Base-by-base conservation (phyloP, 1,140 invertebrate genomes). In the Phortica variegata region DNA sequence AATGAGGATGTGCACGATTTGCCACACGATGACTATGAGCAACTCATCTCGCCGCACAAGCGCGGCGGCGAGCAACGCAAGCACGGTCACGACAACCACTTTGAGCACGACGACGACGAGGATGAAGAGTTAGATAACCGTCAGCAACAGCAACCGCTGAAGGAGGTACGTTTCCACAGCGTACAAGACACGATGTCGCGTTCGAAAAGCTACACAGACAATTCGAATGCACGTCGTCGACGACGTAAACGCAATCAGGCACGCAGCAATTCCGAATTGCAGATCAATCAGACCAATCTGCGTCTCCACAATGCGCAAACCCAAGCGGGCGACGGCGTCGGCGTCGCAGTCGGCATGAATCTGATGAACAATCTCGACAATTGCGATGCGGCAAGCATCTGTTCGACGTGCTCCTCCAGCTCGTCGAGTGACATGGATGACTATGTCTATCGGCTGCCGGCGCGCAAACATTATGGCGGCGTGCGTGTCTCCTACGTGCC, bases 401-500 rank as follows among this genome's bases (percentile, higher is more conserved):
- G 91, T 75, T 92, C 89, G 43, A 93, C 91, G 0, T 93, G 91
- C 61, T 92, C 89, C 1, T 90, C 88, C 3, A 90, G 88, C 10
- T 73, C 70, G 1, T 75, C 73, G 13, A 90, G 89, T 13, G 90
- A 89, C 23, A 89, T 90, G 50, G 90, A 91, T 33, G 84, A 89
- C 26, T 86, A 89, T 51, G 88, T 88, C 16, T 92, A 93, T 72
- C 81, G 88, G 9, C 73, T 93, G 33, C 90, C 90, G 2, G 85
- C 87, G 6, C 79, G 89, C 54, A 78, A 87, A 62, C 88, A 90
- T 3, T 93, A 91, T 62, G 89, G 90, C 10, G 89, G 89, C 29
- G 90, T 92, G 2, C 75, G 90, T 36, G 90, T 92, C 50, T 90
- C 89, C 4, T 94, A 93, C 76, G 90, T 94, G 47, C 90, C 90